Evolutionary conservation across 2,113 vertebrate species (phyloP).

Genomic region (Plecotus auritus): DNA sequence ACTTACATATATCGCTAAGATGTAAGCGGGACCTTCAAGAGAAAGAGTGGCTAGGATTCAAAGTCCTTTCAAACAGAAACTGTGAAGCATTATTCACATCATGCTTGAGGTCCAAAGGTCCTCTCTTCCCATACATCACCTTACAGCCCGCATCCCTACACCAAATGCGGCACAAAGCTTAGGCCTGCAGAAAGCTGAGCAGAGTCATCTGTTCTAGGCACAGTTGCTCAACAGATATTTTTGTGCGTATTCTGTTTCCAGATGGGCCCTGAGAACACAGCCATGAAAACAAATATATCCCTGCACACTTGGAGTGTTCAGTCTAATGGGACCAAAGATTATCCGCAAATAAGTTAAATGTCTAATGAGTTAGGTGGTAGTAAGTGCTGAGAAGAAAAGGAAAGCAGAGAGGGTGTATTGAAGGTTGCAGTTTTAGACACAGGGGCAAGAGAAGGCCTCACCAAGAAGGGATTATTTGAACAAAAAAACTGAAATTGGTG

Average conservation of each 20-base stretch:
- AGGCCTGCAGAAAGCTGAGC: neutral
- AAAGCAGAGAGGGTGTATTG: neutral
- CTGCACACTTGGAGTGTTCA: no score
- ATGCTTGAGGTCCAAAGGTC: neutral
- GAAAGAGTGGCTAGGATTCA: neutral
- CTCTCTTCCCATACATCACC: neutral
- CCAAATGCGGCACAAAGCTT: neutral
- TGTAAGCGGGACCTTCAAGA: neutral
- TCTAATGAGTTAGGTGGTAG: no score
- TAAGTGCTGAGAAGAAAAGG: neutral
- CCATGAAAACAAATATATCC: neutral
- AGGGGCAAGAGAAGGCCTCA: neutral
- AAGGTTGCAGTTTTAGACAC: neutral
- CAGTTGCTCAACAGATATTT: neutral
- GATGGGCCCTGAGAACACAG: neutral
- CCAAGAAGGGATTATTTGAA: neutral
- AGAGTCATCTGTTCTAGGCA: neutral
- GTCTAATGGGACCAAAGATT: neutral
- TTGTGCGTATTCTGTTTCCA: neutral
- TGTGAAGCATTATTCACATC: neutral
- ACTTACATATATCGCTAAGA: neutral
- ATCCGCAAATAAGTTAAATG: neutral
- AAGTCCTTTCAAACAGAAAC: neutral
- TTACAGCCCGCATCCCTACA: no score
- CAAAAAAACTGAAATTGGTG: neutral